Evolutionary conservation across 2,113 vertebrate genomes (phyloP), one percentile per base, ranked within the genome.

Genomic region (Bufo bufo): DNA sequence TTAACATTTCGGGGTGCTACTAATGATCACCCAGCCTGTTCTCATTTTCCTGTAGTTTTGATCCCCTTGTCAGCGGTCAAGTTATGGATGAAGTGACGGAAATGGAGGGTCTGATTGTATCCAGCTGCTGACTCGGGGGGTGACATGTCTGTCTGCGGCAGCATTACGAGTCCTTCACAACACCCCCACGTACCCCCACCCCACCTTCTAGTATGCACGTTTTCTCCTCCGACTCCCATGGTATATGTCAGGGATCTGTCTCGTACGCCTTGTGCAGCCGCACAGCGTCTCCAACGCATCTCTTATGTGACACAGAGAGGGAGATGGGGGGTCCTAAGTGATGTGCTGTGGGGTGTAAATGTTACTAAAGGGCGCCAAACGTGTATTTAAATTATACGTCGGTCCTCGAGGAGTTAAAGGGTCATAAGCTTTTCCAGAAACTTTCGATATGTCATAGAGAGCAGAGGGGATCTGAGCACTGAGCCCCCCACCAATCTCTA

Each of bases 51-150:
- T 84, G 72, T 90, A 77, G 93, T 94, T 93, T 95, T 95, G 94
- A 95, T 95, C 93, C 91, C 85, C 45, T 79, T 92, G 92, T 93
- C 93, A 92, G 92, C 93, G 91, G 90, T 86, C 82, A 90, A 90
- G 91, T 95, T 94, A 96, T 91, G 92, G 91, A 95, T 95, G 93
- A 92, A 92, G 94, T 96, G 94, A 91, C 92, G 91, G 90, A 93
- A 93, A 92, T 90, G 91, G 91, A 75, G 82, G 93, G 16, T 91
- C 90, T 95, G 95, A 95, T 95, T 96, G 89, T 52, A 94, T 94
- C 94, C 95, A 96, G 95, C 93, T 95, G 95, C 91, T 91, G 90
- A 91, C 94, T 78, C 89, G 90, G 92, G 91, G 90, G 91, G 92
- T 90, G 90, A 82, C 61, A 80, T 47, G 86, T 85, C 80, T 77